Evolutionary conservation across 2,113 vertebrate genomes (phyloP).

Genomic region (Psammodynastes pulverulentus): DNA sequence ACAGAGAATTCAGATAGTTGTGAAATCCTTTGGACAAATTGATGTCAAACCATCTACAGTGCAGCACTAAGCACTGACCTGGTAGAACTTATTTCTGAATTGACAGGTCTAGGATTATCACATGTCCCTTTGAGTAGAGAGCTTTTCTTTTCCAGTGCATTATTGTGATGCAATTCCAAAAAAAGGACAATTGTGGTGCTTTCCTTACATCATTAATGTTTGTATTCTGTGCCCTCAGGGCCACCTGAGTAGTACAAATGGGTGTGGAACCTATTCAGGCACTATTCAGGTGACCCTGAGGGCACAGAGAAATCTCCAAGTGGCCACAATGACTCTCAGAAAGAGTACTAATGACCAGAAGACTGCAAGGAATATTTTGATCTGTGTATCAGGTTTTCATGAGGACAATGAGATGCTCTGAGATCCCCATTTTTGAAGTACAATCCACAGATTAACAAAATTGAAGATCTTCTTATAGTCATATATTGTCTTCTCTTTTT

Average conservation of each 20-base stretch:
- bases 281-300: neutral
- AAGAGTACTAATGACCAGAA: neutral
- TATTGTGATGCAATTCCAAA: neutral
- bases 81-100: neutral
- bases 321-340: neutral
- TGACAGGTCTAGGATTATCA: neutral
- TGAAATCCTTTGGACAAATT: constrained; percentile 41
- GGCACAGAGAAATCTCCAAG: neutral
- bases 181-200: neutral
- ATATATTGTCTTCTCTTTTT: neutral
- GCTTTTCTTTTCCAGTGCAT: neutral
- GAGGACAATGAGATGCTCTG: neutral
- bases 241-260: neutral
- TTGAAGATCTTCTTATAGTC: neutral
- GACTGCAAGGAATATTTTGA: neutral
- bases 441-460: neutral
- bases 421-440: neutral
- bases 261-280: neutral
- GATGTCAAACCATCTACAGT: constrained; percentile 28
- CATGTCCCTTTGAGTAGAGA: neutral
- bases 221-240: neutral
- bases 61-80: neutral
- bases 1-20: constrained; percentile 31
- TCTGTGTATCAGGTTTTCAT: neutral
- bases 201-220: neutral